phyloP scores from a whole-genome alignment of 2,888 invertebrate species.

The Cotesia congregata region DNA sequence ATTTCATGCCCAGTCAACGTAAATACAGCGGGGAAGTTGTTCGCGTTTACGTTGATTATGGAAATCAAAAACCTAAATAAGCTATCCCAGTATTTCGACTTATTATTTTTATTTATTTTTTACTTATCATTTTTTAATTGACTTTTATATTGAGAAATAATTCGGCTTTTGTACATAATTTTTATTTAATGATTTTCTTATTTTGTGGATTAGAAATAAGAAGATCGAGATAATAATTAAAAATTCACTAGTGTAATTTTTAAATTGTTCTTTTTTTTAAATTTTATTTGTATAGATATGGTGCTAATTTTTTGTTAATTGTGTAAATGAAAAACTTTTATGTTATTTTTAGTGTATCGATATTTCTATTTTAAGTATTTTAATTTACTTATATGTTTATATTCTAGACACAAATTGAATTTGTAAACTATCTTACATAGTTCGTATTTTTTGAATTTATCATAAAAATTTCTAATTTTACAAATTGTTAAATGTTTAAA shows the following conservation, averaged over 20 bases:
- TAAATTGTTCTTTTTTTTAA: constrained; percentile 12
- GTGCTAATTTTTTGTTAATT: not conserved
- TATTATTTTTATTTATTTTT: constrained; percentile 24
- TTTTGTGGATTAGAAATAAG: constrained; percentile 2
- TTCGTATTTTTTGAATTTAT: too few species aligned
- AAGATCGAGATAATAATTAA: not conserved
- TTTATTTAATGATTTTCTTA: not conserved
- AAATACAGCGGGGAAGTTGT: constrained; percentile 94
- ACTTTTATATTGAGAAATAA: not conserved
- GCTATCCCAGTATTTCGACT: not conserved
- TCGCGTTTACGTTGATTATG: constrained; percentile 86
- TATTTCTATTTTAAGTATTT: not conserved
- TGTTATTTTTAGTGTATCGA: not conserved
- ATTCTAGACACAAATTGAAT: too few species aligned
- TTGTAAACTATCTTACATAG: too few species aligned
- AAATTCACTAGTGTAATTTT: constrained; percentile 19
- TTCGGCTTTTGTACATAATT: constrained; percentile 25
- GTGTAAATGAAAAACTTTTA: not conserved
- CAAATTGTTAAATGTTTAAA: too few species aligned
- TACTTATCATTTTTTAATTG: not conserved
- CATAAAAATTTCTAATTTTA: too few species aligned
- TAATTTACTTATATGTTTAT: not conserved
- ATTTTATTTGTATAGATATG: constrained; percentile 8
- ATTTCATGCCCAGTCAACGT: constrained; percentile 95
- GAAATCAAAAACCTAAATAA: constrained; percentile 77